phyloP scores from a whole-genome alignment of 1,140 invertebrate species.

The Ridgeia piscesae region DNA sequence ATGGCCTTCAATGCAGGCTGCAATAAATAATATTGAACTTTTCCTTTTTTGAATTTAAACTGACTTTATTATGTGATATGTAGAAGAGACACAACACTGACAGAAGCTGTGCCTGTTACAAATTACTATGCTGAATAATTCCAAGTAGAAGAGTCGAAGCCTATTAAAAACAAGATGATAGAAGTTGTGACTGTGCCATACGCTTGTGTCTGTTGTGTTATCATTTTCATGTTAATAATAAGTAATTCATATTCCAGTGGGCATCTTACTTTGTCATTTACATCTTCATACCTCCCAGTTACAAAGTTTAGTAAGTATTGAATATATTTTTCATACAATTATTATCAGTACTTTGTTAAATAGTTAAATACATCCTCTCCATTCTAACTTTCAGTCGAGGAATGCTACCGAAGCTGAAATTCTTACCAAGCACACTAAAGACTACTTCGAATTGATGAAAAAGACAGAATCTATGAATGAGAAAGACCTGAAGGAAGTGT shows the following conservation, averaged over 20 bases:
- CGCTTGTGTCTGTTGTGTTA: neutral
- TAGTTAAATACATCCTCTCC: no score
- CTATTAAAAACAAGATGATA: no score
- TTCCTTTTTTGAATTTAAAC: no score
- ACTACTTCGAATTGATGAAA: conserved; percentile 69
- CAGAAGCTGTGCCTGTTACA: no score
- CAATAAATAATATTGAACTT: no score
- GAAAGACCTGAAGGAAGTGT: conserved; percentile 66
- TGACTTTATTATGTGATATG: no score
- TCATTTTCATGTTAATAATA: neutral
- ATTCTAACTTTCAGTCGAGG: conserved; percentile 57
- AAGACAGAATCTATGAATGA: conserved; percentile 62
- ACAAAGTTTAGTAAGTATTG: neutral
- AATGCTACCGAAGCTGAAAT: conserved; percentile 74
- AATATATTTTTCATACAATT: neutral
- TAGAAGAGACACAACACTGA: no score
- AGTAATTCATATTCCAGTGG: neutral
- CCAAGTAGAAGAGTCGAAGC: no score
- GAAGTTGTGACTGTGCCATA: neutral
- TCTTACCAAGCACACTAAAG: conserved; percentile 60
- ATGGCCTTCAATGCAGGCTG: no score
- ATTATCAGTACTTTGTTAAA: neutral
- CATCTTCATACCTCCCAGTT: neutral
- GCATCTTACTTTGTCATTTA: neutral
- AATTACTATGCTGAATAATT: no score